Evolutionary conservation across 2,113 vertebrate species (phyloP).

Genomic region (Dinomys branickii): DNA sequence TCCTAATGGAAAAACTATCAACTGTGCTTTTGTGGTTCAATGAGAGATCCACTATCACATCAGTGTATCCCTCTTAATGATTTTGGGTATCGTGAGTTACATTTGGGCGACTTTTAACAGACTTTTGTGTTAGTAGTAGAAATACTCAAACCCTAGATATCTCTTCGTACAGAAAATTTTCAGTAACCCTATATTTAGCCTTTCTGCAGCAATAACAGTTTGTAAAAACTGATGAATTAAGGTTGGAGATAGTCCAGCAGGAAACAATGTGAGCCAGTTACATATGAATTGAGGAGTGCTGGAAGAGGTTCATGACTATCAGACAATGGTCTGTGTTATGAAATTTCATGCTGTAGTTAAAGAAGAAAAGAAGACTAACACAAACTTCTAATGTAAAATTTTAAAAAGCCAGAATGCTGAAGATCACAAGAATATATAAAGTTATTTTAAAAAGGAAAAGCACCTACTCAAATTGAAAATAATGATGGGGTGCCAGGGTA

Average conservation of each 20-base stretch:
- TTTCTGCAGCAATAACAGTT: neutral
- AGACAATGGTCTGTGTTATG: neutral
- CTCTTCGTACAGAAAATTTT: neutral
- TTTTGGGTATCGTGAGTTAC: neutral
- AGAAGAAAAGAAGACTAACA: neutral
- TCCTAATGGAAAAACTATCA: fast-evolving
- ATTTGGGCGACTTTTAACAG: neutral
- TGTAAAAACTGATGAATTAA: neutral
- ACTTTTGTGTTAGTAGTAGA: neutral
- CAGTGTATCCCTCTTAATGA: neutral
- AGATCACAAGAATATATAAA: neutral
- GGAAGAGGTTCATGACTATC: neutral
- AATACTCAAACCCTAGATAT: neutral
- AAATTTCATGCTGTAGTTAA: neutral
- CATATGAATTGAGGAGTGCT: neutral
- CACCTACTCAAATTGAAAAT: neutral
- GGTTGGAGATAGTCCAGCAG: neutral
- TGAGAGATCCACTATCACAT: neutral
- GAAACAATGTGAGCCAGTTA: neutral
- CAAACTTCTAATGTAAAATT: no score
- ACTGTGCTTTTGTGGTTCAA: neutral
- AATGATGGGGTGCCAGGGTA: neutral
- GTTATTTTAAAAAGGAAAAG: neutral
- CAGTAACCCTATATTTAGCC: neutral
- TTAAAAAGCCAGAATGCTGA: neutral